A percentile compares a stretch with the other conserved stretches of the same genome.
phyloP scores from a whole-genome alignment of 2,888 invertebrate species.

The Branchellion lobata region DNA sequence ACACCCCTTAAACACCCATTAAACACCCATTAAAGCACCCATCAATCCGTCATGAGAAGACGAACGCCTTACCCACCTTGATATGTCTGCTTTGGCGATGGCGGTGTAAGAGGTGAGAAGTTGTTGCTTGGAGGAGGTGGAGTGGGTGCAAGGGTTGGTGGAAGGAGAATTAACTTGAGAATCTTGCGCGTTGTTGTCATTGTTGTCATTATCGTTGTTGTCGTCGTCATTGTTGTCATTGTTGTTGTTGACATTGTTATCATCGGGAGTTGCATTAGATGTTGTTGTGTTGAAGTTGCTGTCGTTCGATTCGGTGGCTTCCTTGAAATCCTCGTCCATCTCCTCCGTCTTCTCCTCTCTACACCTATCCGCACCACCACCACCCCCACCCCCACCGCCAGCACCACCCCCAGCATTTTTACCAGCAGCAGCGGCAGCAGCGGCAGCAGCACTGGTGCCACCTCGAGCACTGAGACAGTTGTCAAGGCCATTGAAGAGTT shows the following conservation, averaged over 20 bases:
- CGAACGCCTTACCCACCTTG: not conserved
- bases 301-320: not conserved
- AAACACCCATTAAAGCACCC: too few relatives aligned
- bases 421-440: not conserved
- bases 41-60: too few relatives aligned
- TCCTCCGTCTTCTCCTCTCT: constrained; percentile 4
- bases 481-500: not conserved
- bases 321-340: not conserved
- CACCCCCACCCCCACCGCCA: not conserved
- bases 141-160: not conserved
- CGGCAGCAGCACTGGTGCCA: not conserved
- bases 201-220: not conserved
- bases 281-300: not conserved
- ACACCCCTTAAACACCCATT: too few relatives aligned
- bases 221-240: too few relatives aligned
- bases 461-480: too few relatives aligned
- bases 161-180: not conserved
- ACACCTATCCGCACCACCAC: not conserved
- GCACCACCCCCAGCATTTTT: not conserved
- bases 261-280: not conserved
- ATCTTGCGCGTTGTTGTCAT: not conserved
- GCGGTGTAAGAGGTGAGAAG: constrained; percentile 10
- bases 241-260: too few relatives aligned
- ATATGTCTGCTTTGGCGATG: not conserved
- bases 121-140: not conserved